Evolutionary conservation across 1,140 invertebrate species (phyloP), one percentile per base, ranked within the genome.

Genomic region (Ips nitidus): DNA sequence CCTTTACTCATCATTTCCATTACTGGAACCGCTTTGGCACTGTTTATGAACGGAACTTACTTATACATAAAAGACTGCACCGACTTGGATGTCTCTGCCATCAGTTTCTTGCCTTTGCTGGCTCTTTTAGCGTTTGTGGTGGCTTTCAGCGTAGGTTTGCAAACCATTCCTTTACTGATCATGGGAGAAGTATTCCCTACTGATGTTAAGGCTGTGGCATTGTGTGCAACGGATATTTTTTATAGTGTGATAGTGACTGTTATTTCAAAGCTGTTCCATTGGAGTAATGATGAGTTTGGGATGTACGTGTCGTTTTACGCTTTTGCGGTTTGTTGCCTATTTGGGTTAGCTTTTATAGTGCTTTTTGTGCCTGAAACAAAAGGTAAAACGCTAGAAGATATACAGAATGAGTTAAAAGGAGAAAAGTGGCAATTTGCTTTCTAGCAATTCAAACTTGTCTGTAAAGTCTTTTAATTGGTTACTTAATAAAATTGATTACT

Each of bases 341-440:
- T 88, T 1, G 84, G 88, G 4, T 55, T 78, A 5, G 22, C 88
- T 36, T 92, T 88, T 74, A 84, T 88, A 52, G 80, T 88, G n/a
- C 79, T 84, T 7, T 83, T 84, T 52, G 82, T 93, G 7, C 91
- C 92, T 0, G 93, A 95, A 81, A 95, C 92, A 0, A 94, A 94
- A 81, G 90, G 90, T 6, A 91, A 90, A 76, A 88, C 88, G 0
- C 85, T 93, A 58, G 86, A 88, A 57, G 77, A 80, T 50, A 80
- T 80, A 43, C 77, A 79, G 64, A 66, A 57, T 5, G 70, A 75
- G 47, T 70, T 78, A 5, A 74, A 73, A 50, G 70, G 71, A 2
- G 70, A 70, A 39, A 69, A 66, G n/a, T 62, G 22, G 45, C 58
- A 61, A 53, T 61, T n/a, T 47, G 4, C 55, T 4, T 59, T 58